Evolutionary conservation across 2,797 vertebrate species (phyloP).

Genomic region (Sparus aurata): DNA sequence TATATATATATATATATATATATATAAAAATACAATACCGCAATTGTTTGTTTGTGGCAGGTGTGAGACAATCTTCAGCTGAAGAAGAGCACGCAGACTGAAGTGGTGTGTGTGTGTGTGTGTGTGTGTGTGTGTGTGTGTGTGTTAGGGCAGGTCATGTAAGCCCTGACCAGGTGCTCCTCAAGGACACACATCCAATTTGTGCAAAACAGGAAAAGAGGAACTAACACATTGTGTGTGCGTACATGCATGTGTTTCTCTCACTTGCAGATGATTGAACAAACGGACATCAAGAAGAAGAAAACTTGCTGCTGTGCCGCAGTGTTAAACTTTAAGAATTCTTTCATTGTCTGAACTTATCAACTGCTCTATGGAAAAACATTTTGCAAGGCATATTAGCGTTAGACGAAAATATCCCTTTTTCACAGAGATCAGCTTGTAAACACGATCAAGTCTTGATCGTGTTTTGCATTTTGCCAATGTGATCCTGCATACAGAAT

Average conservation of each 20-base stretch:
- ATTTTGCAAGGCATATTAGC: background rate
- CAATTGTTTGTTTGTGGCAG: conserved; percentile 31
- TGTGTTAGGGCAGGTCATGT: conserved; percentile 36
- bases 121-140: conserved; percentile 33
- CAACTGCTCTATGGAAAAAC: conserved; percentile 3
- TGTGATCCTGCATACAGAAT: conserved; percentile 35
- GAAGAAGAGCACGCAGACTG: conserved; percentile 14
- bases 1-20: too few species aligned
- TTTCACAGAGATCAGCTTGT: conserved; percentile 70
- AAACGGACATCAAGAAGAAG: background rate
- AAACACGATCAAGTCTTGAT: conserved; percentile 69
- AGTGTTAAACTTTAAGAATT: background rate
- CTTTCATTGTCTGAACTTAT: conserved; percentile 12
- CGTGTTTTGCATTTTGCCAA: conserved; percentile 36
- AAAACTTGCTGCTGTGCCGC: background rate
- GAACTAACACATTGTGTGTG: conserved; percentile 2
- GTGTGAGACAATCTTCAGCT: conserved; percentile 34
- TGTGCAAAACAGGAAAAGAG: conserved; percentile 55
- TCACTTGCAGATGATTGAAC: background rate
- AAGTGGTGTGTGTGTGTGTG: conserved; percentile 37
- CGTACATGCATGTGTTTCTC: background rate
- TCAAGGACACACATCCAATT: conserved; percentile 74
- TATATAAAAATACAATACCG: too few species aligned
- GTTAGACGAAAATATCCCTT: conserved; percentile 14
- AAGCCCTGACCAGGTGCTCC: conserved; percentile 68